A percentile compares a stretch with the other conserved stretches of the same genome.
Conservation (phyloP, 2,888 invertebrate genomes). For the Camptogramma bilineatum region DNA sequence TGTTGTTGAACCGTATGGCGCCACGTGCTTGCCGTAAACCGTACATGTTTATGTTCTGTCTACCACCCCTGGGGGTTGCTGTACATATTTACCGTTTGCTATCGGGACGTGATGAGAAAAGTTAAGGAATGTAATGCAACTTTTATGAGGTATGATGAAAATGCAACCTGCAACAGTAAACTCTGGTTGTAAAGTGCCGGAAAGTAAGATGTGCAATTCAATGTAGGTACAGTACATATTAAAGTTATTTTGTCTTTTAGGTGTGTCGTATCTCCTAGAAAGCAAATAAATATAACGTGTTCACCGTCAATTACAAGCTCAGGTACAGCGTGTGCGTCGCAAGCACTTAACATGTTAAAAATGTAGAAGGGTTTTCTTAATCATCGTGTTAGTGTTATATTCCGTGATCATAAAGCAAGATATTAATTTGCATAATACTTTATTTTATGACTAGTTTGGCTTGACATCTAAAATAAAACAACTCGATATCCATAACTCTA, state of each 20-base stretch:
- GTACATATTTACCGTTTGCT: constrained; percentile 25
- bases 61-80: constrained; percentile 13
- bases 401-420: too few species aligned
- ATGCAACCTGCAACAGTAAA: constrained; percentile 9
- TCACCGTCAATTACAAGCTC: too few species aligned
- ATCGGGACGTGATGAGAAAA: constrained; percentile 31
- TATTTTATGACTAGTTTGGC: too few species aligned
- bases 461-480: too few species aligned
- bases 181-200: not conserved
- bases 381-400: too few species aligned
- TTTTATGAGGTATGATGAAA: constrained; percentile 25
- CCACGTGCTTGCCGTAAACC: constrained; percentile 38
- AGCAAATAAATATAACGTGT: too few species aligned
- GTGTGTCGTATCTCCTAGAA: not conserved
- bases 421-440: too few species aligned
- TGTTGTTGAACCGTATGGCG: constrained; percentile 28
- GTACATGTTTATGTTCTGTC: constrained; percentile 38
- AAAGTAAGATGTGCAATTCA: not conserved
- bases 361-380: too few species aligned
- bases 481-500: not conserved
- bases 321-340: too few species aligned
- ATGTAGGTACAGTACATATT: not conserved
- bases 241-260: not conserved
- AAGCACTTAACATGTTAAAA: too few species aligned
- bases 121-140: constrained; percentile 29